Evolutionary conservation across 2,113 vertebrate genomes (phyloP).

Genomic region (Lucifuga dentata): DNA sequence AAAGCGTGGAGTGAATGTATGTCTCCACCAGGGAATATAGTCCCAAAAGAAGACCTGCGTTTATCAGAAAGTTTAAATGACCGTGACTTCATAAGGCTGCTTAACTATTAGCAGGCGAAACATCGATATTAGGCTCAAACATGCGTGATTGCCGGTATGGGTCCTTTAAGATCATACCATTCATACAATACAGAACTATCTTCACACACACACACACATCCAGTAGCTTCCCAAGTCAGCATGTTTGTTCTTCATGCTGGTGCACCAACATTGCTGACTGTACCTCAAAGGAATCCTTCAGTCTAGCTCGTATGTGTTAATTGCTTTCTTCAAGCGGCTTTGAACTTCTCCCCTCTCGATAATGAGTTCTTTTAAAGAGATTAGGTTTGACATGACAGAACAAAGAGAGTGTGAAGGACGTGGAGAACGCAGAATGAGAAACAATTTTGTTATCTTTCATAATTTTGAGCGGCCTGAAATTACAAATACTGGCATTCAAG

Average conservation of each 20-base stretch:
- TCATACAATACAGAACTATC: conserved; percentile 7
- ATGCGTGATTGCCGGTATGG: too few species aligned
- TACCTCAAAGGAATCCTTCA: conserved; percentile 51
- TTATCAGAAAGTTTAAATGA: too few species aligned
- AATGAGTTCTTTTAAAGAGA: conserved; percentile 71
- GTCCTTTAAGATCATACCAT: too few species aligned
- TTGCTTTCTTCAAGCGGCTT: conserved; percentile 72
- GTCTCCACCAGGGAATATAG: too few species aligned
- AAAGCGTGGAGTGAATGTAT: too few species aligned
- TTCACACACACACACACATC: conserved; percentile 21
- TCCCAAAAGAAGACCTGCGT: too few species aligned
- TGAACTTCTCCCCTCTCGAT: conserved; percentile 68
- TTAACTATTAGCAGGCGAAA: too few species aligned
- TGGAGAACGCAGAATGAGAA: conserved; percentile 46
- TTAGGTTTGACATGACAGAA: conserved; percentile 70
- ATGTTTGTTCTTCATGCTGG: conserved; percentile 43
- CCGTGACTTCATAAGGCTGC: too few species aligned
- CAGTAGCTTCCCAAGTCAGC: conserved; percentile 10
- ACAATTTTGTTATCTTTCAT: conserved; percentile 42
- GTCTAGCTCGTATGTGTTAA: conserved; percentile 67
- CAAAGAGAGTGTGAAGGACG: conserved; percentile 64
- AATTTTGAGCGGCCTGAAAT: conserved; percentile 27
- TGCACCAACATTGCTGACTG: conserved; percentile 37
- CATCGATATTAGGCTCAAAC: too few species aligned
- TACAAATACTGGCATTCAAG: conserved; percentile 6